Base-by-base conservation (phyloP, 2,797 vertebrate genomes). In the Rachycentron canadum region DNA sequence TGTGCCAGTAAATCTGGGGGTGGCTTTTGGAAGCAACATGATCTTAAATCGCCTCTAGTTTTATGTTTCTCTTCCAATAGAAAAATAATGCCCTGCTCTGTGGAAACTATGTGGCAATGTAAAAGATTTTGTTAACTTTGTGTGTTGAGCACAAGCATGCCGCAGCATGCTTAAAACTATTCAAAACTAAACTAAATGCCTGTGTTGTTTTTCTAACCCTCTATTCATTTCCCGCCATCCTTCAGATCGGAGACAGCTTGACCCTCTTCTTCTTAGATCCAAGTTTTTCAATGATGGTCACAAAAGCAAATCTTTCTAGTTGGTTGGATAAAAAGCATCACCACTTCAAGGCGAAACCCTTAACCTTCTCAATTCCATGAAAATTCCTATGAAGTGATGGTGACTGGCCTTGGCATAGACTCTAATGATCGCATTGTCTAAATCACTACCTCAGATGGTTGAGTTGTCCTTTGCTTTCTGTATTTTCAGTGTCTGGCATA, bases 41-140 rank as follows among this genome's bases (percentile, higher is more conserved):
- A 74, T 67, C 43, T 62, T 41, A 65, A 78, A 84, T 67, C 10
- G 19, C 53, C 23, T 68, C 50, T 49, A 56, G 57, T 73, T 81
- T 67, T 40, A 49, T 60, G 32, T 43, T 76, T 71, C 23, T 59
- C 32, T 67, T 21, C 49, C 26, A 49, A 40, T 23, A 73, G 36
- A 66, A 13, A 71, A 69, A 73, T 65, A 69, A 62, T 30, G 36
- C 41, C 21, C 41, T 49, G 19, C 25, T 23, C n/a, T 62, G 52
- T 76, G 52, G 28, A 45, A 68, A 68, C 68, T 50, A 23, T 55
- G 9, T 43, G 61, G 40, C n/a, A 11, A 36, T 25, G 55, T 77
- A 58, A 73, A 71, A 64, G 26, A 60, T 41, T 34, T 62, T 30
- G 28, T 55, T 49, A 36, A 32, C 43, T 61, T 61, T 69, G 21